Percentiles rank a stretch among this genome's conserved stretches.
These are phyloP conservation scores for Mormyrops boulengeri DNA, from an alignment of 2,797 vertebrate genomes.

Conservation along the genomic window DNA sequence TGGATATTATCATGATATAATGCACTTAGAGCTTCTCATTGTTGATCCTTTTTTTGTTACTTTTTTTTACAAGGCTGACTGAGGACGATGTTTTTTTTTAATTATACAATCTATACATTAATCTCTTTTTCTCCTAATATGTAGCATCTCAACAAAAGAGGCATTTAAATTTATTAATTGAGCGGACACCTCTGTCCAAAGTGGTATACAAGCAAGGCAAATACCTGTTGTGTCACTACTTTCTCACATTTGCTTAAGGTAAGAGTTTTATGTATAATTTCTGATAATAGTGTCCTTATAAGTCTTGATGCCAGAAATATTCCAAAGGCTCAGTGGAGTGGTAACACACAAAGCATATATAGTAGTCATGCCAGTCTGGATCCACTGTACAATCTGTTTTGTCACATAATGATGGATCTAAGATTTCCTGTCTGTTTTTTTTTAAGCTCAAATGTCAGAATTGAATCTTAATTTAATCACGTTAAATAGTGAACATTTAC, in stretches of 20 bases:
- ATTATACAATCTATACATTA: neutral
- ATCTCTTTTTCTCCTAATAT: neutral
- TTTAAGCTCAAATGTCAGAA: neutral
- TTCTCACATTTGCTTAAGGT: neutral
- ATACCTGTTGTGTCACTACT: neutral
- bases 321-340: neutral
- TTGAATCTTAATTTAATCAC: neutral
- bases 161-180: neutral
- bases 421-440: neutral
- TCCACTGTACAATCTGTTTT: neutral
- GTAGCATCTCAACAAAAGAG: neutral
- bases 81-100: neutral
- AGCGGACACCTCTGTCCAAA: neutral
- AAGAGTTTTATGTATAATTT: neutral
- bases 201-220: neutral
- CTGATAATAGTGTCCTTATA: neutral
- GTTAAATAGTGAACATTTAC: neutral
- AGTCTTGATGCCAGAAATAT: neutral
- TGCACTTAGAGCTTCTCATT: constrained; percentile 7
- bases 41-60: neutral
- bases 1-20: constrained; percentile 14
- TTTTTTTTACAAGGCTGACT: neutral
- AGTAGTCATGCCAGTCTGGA: neutral
- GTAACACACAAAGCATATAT: neutral
- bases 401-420: neutral